Evolutionary conservation across 2,797 vertebrate species (phyloP), one percentile per base, ranked within the genome.

Genomic region (Myripristis jacobus): DNA sequence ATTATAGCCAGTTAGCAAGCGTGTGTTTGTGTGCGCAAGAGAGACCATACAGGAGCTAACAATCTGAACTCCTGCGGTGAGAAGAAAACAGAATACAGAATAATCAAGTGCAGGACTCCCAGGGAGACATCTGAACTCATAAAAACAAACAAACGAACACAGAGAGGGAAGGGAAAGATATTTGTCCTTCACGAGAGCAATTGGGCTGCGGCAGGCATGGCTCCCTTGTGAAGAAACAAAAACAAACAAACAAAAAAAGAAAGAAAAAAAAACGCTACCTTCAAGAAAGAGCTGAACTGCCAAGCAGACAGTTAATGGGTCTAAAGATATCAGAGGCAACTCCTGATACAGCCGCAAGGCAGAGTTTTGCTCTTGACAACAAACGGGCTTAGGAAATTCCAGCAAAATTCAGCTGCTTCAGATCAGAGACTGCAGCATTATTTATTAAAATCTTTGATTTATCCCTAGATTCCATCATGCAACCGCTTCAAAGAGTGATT

Each of bases 51-150:
- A 60, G 72, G 55, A 82, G 77, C 88, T 87, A 91, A 88, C 85
- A 82, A 86, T 80, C 79, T 72, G 41, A 60, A 64, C 77, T 87
- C 88, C 86, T 75, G 87, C 34, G 73, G 87, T 46, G 85, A 70
- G 57, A 7, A 46, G 6, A 29, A 52, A 48, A 61, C 29, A 34
- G 43, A 71, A 79, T 68, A n/a, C 38, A 6, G 73, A 89, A 89
- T 85, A 90, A 91, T 82, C 79, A 80, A 82, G 80, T 56, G 60
- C 68, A 75, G 46, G 82, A 80, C 79, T 89, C 83, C 86, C 4
- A 16, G 59, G 75, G 82, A 86, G 83, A 80, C 77, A 54, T 85
- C 54, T 76, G 77, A 90, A 83, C 66, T 73, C 6, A 22, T 36
- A 31, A 64, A 82, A 85, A 85, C 64, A 85, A 89, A 91, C 70